Base-by-base conservation (phyloP, 1,140 invertebrate genomes). In the Aphaenogaster floridana region DNA sequence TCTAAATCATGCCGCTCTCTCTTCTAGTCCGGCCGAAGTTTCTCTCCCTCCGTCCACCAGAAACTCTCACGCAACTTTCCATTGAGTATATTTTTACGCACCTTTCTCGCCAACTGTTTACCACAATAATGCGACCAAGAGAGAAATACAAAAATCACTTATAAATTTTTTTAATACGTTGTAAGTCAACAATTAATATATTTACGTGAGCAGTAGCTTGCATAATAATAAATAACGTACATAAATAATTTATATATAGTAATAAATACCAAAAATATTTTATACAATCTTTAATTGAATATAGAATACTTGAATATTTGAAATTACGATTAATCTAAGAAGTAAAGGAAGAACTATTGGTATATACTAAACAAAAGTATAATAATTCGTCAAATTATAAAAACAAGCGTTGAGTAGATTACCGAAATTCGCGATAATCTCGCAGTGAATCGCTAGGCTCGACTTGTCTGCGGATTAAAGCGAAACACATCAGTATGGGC, bases 1-100 rank as follows among this genome's bases (percentile, higher is more conserved):
- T 94, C 93, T 94, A 93, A 94, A 94, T 94, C 92, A 94, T 93
- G 92, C 89, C 91, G 78, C 89, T 92, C 89, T 89, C 89, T 91
- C 88, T 90, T 90, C 89, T 89, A 89, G 88, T 91, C 59, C 66
- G 64, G 68, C 57, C 77, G 50, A 91, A 91, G 78, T 91, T 91
- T 89, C 63, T 88, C 66, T 69, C 61, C 57, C 52, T 66, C 79
- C 59, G 72, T 80, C 61, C 64, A 57, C 21, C 7, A 71, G 34
- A 57, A 54, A 45, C 34, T 80, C 28, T 45, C 39, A 66, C 50
- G 80, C 89, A 68, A 90, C 76, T 80, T 90, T 79, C 81, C 54
- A 66, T 42, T 21, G 54, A 84, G 54, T 84, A 76, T 61, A 63
- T 81, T 84, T 76, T 84, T 63, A 61, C 66, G 39, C 71, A 84